phyloP scores from a whole-genome alignment of 1,140 invertebrate species.

The Drosophila parabipectinata region DNA sequence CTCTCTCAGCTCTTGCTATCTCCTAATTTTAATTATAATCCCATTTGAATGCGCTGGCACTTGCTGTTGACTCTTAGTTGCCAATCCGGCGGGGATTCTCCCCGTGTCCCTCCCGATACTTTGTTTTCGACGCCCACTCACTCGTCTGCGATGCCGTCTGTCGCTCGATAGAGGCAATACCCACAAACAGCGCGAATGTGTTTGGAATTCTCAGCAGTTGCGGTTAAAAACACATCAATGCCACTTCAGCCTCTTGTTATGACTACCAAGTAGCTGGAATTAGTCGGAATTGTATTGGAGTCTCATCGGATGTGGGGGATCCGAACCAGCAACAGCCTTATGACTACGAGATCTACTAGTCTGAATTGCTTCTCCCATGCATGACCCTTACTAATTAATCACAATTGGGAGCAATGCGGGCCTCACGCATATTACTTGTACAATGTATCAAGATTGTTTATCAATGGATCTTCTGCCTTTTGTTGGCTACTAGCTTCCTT shows the following conservation, averaged over 20 bases:
- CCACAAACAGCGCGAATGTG: background rate
- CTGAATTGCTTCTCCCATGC: background rate
- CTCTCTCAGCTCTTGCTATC: background rate
- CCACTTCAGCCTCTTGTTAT: slow-evolving; percentile 32
- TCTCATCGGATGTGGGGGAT: background rate
- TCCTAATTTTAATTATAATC: slow-evolving; percentile 1
- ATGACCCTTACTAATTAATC: slow-evolving; percentile 32
- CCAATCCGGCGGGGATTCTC: slow-evolving; percentile 21
- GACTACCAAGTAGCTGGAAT: background rate
- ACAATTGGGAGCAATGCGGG: slow-evolving; percentile 48
- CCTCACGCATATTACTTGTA: slow-evolving; percentile 6
- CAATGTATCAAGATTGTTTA: no score
- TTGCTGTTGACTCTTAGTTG: slow-evolving; percentile 35
- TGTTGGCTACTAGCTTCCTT: no score
- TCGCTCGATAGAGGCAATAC: slow-evolving; percentile 26
- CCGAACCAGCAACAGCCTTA: background rate
- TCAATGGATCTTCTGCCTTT: no score
- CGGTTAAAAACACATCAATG: slow-evolving; percentile 52
- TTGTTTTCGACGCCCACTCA: slow-evolving; percentile 40
- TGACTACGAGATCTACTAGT: background rate
- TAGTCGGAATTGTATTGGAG: background rate
- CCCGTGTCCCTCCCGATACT: slow-evolving; percentile 4
- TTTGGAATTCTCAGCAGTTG: slow-evolving; percentile 15
- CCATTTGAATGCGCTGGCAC: background rate
- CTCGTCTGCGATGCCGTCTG: slow-evolving; percentile 45